Conservation (phyloP, 2,888 invertebrate species). For the Tromatobia lineatoria region DNA sequence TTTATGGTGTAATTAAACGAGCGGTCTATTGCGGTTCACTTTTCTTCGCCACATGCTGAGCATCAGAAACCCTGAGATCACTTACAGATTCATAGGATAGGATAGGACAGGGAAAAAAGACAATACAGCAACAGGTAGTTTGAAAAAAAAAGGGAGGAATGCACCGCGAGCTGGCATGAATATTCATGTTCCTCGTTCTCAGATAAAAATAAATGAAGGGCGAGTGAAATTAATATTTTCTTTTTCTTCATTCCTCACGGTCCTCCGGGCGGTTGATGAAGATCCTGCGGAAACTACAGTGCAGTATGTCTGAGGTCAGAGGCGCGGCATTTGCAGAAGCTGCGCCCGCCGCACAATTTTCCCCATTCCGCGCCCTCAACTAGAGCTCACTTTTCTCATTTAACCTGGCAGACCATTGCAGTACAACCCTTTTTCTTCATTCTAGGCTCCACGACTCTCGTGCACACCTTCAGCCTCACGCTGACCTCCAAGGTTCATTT, state of each 20-base stretch:
- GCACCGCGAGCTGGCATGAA: background rate
- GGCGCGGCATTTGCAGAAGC: constrained; percentile 37
- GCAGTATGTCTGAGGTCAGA: constrained; percentile 6
- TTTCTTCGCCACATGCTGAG: background rate
- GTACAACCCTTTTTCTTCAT: constrained; percentile 62
- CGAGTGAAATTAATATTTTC: constrained; percentile 6
- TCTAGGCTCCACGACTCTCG: constrained; percentile 19
- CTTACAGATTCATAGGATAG: background rate
- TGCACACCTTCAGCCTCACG: constrained; percentile 38
- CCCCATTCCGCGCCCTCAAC: constrained; percentile 51
- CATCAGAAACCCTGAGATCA: background rate
- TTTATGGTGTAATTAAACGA: background rate
- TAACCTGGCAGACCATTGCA: constrained; percentile 53
- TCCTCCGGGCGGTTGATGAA: constrained; percentile 20
- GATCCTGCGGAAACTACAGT: constrained; percentile 11
- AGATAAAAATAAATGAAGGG: constrained; percentile 8
- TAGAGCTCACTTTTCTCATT: constrained; percentile 63
- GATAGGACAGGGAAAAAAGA: background rate
- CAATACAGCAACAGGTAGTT: constrained; percentile 32
- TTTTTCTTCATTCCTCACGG: constrained; percentile 11
- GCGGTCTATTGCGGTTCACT: background rate
- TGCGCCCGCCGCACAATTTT: constrained; percentile 50
- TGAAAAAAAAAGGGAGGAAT: background rate
- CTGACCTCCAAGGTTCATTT: constrained; percentile 44
- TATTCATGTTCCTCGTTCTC: constrained; percentile 35